A percentile compares a stretch with the other conserved stretches of the same genome.
phyloP scores from a whole-genome alignment of 2,888 invertebrate species.

The Callimorpha dominula region DNA sequence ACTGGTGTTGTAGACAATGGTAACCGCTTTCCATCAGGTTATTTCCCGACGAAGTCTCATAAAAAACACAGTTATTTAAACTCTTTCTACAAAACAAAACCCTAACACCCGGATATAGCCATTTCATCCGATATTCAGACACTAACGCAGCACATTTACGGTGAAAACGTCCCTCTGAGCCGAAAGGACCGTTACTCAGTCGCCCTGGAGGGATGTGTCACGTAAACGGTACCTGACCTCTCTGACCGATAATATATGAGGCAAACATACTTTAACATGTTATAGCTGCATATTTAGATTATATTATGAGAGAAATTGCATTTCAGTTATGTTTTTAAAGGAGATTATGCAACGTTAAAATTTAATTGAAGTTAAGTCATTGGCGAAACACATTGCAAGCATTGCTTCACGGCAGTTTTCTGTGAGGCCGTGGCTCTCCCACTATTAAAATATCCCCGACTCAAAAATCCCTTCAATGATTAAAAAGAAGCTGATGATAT shows the following conservation, averaged over 20 bases:
- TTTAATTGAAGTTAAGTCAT: too few species aligned
- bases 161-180: neutral
- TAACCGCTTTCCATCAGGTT: too few species aligned
- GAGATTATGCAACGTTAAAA: too few species aligned
- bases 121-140: neutral
- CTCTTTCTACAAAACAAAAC: neutral
- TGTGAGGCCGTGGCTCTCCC: too few species aligned
- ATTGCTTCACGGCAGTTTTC: too few species aligned
- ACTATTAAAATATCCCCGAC: too few species aligned
- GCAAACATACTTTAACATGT: neutral
- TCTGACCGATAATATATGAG: slow-evolving; percentile 5
- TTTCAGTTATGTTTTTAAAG: too few species aligned
- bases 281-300: neutral
- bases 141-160: slow-evolving; percentile 3
- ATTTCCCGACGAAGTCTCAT: too few species aligned
- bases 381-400: too few species aligned
- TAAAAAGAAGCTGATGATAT: too few species aligned
- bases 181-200: neutral
- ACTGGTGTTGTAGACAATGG: too few species aligned
- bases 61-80: neutral
- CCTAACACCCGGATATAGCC: neutral
- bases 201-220: slow-evolving; percentile 3
- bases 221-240: slow-evolving; percentile 7
- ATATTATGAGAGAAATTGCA: neutral
- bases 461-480: too few species aligned